Conservation (phyloP, 1,140 invertebrate genomes). For the Diploscapter pachys region DNA sequence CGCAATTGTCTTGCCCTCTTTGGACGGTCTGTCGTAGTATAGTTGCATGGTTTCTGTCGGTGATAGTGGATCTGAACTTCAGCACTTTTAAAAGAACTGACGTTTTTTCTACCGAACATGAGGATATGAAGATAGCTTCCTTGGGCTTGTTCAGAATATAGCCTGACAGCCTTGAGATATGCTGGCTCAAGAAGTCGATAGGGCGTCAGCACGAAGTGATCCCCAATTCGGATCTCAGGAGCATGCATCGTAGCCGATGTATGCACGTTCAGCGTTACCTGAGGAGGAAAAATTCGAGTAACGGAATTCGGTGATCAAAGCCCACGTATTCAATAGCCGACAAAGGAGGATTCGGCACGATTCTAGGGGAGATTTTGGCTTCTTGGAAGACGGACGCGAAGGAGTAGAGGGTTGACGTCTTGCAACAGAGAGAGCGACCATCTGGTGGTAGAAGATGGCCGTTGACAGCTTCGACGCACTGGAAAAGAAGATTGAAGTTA, state of each 20-base stretch:
- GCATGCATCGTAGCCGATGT: constrained; percentile 39
- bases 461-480: constrained; percentile 41
- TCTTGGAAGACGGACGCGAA: constrained; percentile 38
- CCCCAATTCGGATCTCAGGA: constrained; percentile 40
- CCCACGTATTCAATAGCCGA: constrained; percentile 39
- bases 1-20: constrained; percentile 26
- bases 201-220: constrained; percentile 39
- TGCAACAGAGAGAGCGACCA: constrained; percentile 38
- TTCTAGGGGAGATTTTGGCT: constrained; percentile 32
- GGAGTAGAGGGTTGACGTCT: constrained; percentile 40
- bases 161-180: constrained; percentile 31
- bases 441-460: constrained; percentile 40
- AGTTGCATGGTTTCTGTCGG: constrained; percentile 38
- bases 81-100: not conserved
- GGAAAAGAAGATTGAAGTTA: not conserved
- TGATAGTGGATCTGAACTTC: constrained; percentile 30
- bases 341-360: constrained; percentile 39
- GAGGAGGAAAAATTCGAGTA: constrained; percentile 1
- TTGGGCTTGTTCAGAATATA: constrained; percentile 30
- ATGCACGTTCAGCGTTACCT: constrained; percentile 42
- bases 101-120: constrained; percentile 33
- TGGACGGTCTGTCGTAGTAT: constrained; percentile 32
- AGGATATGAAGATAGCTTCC: constrained; percentile 37
- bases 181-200: constrained; percentile 37
- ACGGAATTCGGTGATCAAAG: not conserved